These are phyloP conservation scores for Enteromius paludinosus DNA, from an alignment of 2,797 vertebrate species.

Conservation along the genomic window DNA sequence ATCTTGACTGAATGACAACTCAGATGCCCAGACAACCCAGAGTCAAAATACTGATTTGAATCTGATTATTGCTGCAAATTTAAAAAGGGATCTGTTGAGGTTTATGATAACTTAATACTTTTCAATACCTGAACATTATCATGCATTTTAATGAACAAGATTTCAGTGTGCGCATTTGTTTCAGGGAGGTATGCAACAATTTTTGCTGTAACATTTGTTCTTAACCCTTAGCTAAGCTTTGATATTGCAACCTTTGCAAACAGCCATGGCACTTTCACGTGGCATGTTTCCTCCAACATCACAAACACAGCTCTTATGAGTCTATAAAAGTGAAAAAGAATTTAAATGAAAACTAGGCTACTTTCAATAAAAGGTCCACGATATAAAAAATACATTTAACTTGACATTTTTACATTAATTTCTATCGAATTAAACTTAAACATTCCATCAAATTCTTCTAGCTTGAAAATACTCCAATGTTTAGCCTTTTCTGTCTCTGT, in stretches of 20 bases:
- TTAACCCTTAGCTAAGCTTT: background rate
- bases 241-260: too few relatives aligned
- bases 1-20: background rate
- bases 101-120: background rate
- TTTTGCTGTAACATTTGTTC: background rate
- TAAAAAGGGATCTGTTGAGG: background rate
- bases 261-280: too few relatives aligned
- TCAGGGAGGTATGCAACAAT: background rate
- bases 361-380: background rate
- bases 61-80: background rate
- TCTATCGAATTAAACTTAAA: background rate
- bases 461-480: background rate
- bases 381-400: background rate
- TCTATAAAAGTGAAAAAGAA: background rate
- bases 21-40: background rate
- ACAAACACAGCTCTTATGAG: background rate
- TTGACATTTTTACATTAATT: background rate
- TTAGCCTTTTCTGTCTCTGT: background rate
- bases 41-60: background rate
- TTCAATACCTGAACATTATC: background rate
- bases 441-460: background rate
- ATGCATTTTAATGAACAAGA: background rate
- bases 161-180: background rate
- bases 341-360: background rate
- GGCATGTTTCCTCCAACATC: background rate